phyloP scores from a whole-genome alignment of 2,797 vertebrate genomes.

The Paratrypauchen microcephalus region DNA sequence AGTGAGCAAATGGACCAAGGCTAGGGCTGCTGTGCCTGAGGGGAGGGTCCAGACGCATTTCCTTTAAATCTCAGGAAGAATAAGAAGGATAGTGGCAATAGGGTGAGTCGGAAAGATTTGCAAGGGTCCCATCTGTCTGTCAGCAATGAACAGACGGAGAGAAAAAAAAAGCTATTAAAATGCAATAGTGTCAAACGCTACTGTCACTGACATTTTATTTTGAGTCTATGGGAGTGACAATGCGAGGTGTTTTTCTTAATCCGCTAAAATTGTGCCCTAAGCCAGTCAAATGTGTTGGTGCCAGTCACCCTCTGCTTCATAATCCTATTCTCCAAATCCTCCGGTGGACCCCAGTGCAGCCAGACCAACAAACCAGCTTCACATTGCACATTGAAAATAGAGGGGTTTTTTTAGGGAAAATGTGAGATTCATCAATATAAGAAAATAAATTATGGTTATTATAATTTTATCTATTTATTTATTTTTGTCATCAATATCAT shows the following conservation, averaged over 20 bases:
- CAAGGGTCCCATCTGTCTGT: constrained; percentile 70
- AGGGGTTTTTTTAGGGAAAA: neutral
- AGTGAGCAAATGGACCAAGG: constrained; percentile 64
- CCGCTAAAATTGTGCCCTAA: constrained; percentile 38
- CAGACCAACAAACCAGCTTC: constrained; percentile 16
- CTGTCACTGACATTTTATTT: constrained; percentile 39
- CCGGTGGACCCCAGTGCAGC: constrained; percentile 18
- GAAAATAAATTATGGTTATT: too few relatives aligned
- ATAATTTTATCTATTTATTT: too few relatives aligned
- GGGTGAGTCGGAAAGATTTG: constrained; percentile 60
- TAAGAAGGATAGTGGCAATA: constrained; percentile 44
- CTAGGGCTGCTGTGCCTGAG: constrained; percentile 32
- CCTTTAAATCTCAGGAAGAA: constrained; percentile 60
- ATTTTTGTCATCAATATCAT: neutral
- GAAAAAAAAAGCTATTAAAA: constrained; percentile 5
- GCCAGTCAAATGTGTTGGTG: constrained; percentile 40
- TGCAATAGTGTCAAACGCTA: constrained; percentile 16
- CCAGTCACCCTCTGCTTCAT: constrained; percentile 41
- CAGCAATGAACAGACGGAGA: constrained; percentile 34
- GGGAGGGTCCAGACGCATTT: constrained; percentile 52
- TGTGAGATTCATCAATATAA: too few relatives aligned
- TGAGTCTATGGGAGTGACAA: constrained; percentile 17
- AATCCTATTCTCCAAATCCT: constrained; percentile 73
- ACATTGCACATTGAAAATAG: constrained; percentile 26
- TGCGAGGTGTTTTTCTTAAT: constrained; percentile 39